These are phyloP conservation scores for Artemia franciscana DNA, from an alignment of 1,140 invertebrate genomes.

Conservation along the genomic window DNA sequence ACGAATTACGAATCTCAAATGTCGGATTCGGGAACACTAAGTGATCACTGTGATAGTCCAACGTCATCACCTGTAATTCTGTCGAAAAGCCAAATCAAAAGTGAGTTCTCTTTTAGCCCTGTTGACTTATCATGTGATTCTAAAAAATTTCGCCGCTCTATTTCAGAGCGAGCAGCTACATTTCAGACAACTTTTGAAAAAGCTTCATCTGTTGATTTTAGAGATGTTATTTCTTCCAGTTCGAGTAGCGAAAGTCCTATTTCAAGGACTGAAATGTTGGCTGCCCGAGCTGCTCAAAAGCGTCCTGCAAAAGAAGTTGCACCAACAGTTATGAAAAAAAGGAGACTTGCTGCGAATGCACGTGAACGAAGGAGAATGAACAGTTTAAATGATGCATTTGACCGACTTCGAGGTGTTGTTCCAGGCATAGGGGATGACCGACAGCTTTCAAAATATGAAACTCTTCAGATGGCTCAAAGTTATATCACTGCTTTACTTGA, in stretches of 20 bases:
- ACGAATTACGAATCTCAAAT: neutral
- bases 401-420: constrained; percentile 61
- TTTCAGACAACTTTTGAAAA: neutral
- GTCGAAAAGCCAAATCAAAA: neutral
- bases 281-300: neutral
- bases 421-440: constrained; percentile 71
- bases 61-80: neutral
- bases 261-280: neutral
- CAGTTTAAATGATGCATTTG: constrained; percentile 80
- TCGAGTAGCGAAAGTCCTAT: neutral
- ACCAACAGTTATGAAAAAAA: constrained; percentile 38
- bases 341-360: constrained; percentile 73
- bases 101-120: neutral
- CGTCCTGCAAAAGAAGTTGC: constrained; percentile 6
- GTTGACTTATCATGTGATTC: neutral
- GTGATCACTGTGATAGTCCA: neutral
- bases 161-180: neutral
- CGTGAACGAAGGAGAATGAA: constrained; percentile 78
- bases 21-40: neutral
- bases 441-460: constrained; percentile 89
- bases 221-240: neutral
- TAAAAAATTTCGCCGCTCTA: neutral
- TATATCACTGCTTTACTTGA: constrained; percentile 77
- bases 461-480: constrained; percentile 87
- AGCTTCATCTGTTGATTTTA: neutral